Percentiles rank a stretch among this genome's conserved stretches.
phyloP scores from a whole-genome alignment of 2,888 invertebrate genomes.

The Nephrotoma flavescens region DNA sequence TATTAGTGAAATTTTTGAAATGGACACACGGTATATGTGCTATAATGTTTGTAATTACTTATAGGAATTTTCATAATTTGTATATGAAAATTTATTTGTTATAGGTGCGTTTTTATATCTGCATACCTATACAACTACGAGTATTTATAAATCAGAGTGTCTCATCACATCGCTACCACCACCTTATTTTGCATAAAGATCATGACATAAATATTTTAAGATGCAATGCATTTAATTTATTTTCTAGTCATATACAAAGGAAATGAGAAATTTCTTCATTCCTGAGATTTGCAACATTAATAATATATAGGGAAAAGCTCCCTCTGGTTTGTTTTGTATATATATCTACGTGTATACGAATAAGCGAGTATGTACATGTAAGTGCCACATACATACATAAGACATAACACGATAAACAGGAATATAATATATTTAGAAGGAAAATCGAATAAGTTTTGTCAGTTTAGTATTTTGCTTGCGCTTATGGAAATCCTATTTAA shows the following conservation, averaged over 20 bases:
- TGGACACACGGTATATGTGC: no score
- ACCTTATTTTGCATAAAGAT: background rate
- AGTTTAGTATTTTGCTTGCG: background rate
- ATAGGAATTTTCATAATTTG: no score
- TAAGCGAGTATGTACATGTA: background rate
- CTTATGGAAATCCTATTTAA: background rate
- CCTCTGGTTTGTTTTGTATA: background rate
- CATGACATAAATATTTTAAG: background rate
- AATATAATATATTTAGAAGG: background rate
- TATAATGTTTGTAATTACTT: no score
- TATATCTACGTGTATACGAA: background rate
- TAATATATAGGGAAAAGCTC: background rate
- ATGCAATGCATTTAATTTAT: background rate
- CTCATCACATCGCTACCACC: background rate
- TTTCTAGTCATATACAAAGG: background rate
- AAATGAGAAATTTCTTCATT: background rate
- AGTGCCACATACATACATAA: background rate
- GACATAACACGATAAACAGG: background rate
- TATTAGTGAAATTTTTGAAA: no score
- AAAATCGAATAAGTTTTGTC: background rate
- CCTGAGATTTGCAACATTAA: background rate
- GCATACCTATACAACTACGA: background rate
- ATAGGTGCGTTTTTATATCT: background rate
- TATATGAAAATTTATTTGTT: background rate
- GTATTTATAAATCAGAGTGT: background rate